Percentiles rank a stretch among this genome's conserved stretches.
Evolutionary conservation across 1,140 invertebrate genomes (phyloP).

Genomic region (Bombus difficillimus): DNA sequence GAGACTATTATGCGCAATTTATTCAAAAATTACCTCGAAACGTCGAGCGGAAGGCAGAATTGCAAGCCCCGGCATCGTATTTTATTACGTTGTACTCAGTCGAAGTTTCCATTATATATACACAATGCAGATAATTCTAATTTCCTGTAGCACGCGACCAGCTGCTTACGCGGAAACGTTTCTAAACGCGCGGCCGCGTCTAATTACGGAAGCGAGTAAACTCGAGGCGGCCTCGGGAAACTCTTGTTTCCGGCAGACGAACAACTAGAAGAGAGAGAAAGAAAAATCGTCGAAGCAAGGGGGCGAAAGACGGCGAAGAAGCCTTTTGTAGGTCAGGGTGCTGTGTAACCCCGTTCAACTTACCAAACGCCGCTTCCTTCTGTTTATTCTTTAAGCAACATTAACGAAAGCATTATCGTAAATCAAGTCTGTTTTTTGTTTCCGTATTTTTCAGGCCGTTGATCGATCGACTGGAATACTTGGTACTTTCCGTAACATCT

Average conservation of each 20-base stretch:
- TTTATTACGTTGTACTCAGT: not conserved
- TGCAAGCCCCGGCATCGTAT: not conserved
- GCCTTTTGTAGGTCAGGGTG: slow-evolving; percentile 9
- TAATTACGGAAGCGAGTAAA: slow-evolving; percentile 37
- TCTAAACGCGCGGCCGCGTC: slow-evolving; percentile 20
- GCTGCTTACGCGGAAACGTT: slow-evolving; percentile 27
- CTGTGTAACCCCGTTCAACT: slow-evolving; percentile 1
- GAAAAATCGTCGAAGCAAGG: slow-evolving; percentile 19
- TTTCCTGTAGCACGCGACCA: slow-evolving; percentile 34
- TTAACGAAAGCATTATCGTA: not conserved
- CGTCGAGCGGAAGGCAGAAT: not conserved
- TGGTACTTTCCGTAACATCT: not conserved
- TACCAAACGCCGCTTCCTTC: not conserved
- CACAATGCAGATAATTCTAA: slow-evolving; percentile 33
- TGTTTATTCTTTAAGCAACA: not conserved
- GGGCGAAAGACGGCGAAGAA: not conserved
- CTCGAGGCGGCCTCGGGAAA: slow-evolving; percentile 14
- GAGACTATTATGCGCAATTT: not conserved
- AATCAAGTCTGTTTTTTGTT: not conserved
- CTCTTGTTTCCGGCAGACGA: slow-evolving; percentile 13
- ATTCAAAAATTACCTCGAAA: not conserved
- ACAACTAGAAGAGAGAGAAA: slow-evolving; percentile 4
- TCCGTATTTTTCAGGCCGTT: no score
- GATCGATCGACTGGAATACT: not conserved
- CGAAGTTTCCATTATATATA: slow-evolving; percentile 16